These are phyloP conservation scores for Sarcophilus harrisii DNA, from an alignment of 2,797 vertebrate genomes.

Conservation along the genomic window DNA sequence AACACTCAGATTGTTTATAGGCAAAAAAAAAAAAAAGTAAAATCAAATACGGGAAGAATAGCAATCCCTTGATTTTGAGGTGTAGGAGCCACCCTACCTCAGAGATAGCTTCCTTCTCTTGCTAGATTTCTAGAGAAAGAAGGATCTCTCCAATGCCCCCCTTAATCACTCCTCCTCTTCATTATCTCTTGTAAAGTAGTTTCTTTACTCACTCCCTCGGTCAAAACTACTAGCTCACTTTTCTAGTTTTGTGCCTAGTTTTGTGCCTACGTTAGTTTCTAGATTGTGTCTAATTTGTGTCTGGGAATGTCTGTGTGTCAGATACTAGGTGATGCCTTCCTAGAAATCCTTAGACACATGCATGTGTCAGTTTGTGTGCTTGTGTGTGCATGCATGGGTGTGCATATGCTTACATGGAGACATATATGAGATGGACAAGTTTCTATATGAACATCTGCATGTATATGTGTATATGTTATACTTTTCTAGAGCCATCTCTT, in stretches of 20 bases:
- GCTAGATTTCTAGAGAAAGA: background rate
- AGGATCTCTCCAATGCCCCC: background rate
- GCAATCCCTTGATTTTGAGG: background rate
- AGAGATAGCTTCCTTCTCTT: background rate
- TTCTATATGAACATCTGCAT: too few relatives aligned
- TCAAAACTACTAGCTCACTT: background rate
- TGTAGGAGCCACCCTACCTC: rapidly evolving
- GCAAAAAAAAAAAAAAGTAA: background rate
- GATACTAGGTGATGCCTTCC: background rate
- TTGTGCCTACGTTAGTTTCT: background rate
- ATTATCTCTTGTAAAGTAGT: background rate
- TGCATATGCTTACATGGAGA: background rate
- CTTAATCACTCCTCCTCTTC: background rate
- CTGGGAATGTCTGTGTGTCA: background rate
- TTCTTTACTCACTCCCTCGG: background rate
- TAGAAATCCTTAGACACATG: background rate
- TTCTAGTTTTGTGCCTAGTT: background rate
- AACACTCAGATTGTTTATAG: background rate
- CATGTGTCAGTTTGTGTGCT: background rate
- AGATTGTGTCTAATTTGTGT: too few relatives aligned
- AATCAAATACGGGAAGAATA: rapidly evolving
- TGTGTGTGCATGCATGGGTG: background rate
- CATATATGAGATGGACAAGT: background rate
- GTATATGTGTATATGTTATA: too few relatives aligned
- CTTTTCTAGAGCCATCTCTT: too few relatives aligned